Base-by-base conservation (phyloP, 1,140 invertebrate species). In the Littorina saxatilis region DNA sequence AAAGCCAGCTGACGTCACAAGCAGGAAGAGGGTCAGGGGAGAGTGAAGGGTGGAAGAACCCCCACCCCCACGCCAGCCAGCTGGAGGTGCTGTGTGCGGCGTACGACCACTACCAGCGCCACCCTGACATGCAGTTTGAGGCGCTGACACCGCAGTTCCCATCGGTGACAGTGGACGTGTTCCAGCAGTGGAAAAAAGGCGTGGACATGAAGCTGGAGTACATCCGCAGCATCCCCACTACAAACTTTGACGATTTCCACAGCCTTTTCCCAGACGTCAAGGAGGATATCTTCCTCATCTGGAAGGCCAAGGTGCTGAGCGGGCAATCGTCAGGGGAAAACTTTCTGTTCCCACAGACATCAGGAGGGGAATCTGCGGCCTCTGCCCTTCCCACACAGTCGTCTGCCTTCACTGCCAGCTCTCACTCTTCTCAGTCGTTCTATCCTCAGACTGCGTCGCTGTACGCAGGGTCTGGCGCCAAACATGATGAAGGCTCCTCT, bases 181-280 rank as follows among this genome's bases (percentile, higher is more conserved):
- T 80, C 50, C 55, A 80, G 11, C 40, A 68, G 15, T 80, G 79
- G 79, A 80, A 80, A 35, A 80, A 80, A 29, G 47, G 35, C 7
- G 68, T 74, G n/a, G 70, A 73, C 20, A 52, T 73, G 52, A 58
- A 72, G 39, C 35, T 80, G 68, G 79, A 80, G 68, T 80, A 80
- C 70, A 72, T 80, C 13, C 66, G 70, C 32, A 74, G 23, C 39
- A 80, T 73, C 37, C 68, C 32, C 11, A 55, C 47, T 52, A 61
- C 79, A 29, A 73, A 80, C 70, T 80, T 73, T 29, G 47, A 50
- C 11, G 79, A 75, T 39, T 74, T 83, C 43, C 55, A 47, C n/a
- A 83, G 77, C 27, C 55, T 83, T 23, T 80, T 83, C 29, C 70
- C 82, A 39, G 77, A 80, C 63, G 82, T 83, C 17, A n/a, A 70